phyloP scores from a whole-genome alignment of 2,888 invertebrate genomes.

The Ormyrus nitidulus region DNA sequence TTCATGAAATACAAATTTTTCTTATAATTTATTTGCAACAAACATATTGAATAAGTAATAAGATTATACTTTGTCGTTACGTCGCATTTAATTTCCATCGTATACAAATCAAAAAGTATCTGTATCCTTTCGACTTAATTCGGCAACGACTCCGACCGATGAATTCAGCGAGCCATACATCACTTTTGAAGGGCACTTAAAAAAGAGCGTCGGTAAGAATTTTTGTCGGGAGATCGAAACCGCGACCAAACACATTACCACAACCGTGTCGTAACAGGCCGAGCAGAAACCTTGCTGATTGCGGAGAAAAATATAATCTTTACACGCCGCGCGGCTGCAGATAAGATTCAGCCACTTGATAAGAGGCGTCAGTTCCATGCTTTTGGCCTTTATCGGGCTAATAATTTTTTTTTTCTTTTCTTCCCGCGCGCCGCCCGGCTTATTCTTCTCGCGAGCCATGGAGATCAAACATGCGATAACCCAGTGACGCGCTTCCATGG shows the following conservation, averaged over 20 bases:
- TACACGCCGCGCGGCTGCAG: background rate
- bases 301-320: slow-evolving; percentile 34
- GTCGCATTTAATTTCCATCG: too few species aligned
- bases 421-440: background rate
- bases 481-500: background rate
- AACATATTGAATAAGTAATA: background rate
- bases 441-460: background rate
- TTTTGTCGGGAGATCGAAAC: background rate
- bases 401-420: background rate
- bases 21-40: background rate
- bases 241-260: slow-evolving; percentile 2
- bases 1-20: background rate
- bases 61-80: background rate
- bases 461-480: slow-evolving; percentile 3
- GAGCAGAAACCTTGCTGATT: slow-evolving; percentile 36
- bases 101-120: background rate
- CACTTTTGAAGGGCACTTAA: background rate
- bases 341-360: slow-evolving; percentile 43
- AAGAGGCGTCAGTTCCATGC: slow-evolving; percentile 19
- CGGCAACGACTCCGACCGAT: background rate
- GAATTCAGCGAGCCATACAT: background rate
- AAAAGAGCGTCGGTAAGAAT: background rate
- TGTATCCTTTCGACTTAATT: background rate
- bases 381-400: slow-evolving; percentile 40
- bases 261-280: slow-evolving; percentile 22